A percentile compares a stretch with the other conserved stretches of the same genome.
phyloP scores from a whole-genome alignment of 92 coral and sea anemone genomes.

The Blastomussa wellsi region DNA sequence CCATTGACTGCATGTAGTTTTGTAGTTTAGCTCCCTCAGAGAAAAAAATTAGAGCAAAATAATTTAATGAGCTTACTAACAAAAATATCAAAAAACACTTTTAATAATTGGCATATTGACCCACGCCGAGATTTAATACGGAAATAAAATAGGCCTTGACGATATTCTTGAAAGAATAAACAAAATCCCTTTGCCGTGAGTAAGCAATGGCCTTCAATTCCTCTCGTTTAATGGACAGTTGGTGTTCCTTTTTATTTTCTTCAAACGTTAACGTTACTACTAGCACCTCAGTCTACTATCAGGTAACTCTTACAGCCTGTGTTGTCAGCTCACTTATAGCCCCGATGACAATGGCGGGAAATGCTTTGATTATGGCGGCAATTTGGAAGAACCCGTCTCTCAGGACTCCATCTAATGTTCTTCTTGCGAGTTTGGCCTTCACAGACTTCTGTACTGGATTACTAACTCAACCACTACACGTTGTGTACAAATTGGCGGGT shows the following conservation, averaged over 20 bases:
- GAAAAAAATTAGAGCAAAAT: too few species aligned
- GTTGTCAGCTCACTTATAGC: not conserved
- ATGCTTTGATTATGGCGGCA: not conserved
- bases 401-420: not conserved
- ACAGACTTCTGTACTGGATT: constrained; percentile 13
- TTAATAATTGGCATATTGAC: too few species aligned
- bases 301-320: not conserved
- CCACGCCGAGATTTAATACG: too few species aligned
- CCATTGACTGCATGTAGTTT: too few species aligned
- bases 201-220: not conserved
- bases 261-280: not conserved
- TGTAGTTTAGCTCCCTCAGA: too few species aligned
- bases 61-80: too few species aligned
- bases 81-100: too few species aligned
- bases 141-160: too few species aligned
- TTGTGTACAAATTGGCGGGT: not conserved
- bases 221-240: not conserved
- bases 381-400: not conserved
- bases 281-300: not conserved
- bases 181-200: not conserved
- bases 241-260: not conserved
- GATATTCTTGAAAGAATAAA: too few species aligned
- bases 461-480: not conserved
- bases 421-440: constrained; percentile 11
- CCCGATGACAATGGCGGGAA: not conserved